These are phyloP conservation scores for Pterocles burchelli DNA, from an alignment of 2,113 vertebrate genomes.

Conservation along the genomic window DNA sequence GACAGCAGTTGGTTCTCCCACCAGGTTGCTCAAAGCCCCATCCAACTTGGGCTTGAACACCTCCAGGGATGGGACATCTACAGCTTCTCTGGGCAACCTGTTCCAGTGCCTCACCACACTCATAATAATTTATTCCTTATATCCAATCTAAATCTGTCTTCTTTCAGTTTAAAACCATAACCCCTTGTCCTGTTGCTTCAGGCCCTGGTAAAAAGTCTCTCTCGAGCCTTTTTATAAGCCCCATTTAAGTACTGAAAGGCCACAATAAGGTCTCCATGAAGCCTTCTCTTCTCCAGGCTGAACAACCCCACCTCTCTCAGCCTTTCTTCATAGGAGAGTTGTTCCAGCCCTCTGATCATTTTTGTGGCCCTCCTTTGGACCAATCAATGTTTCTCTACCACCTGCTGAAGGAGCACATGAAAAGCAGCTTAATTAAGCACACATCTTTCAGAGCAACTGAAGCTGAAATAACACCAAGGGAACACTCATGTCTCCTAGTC, in stretches of 20 bases:
- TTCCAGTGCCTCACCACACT: not conserved
- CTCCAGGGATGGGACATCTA: not conserved
- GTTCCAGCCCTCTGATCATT: not conserved
- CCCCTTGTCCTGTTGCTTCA: not conserved
- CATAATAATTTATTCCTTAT: not conserved
- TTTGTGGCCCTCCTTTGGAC: not conserved
- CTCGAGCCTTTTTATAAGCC: not conserved
- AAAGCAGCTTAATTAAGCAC: not conserved
- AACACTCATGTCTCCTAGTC: not conserved
- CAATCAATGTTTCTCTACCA: not conserved
- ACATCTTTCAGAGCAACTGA: not conserved
- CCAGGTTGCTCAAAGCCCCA: not conserved
- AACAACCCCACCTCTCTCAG: not conserved
- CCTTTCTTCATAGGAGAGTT: not conserved
- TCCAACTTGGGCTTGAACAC: not conserved
- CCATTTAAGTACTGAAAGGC: not conserved
- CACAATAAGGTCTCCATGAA: accelerated
- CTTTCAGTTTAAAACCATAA: not conserved
- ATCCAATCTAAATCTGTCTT: not conserved
- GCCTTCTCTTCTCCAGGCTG: not conserved
- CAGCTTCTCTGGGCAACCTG: not conserved
- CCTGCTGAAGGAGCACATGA: not conserved
- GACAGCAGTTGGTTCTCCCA: not conserved
- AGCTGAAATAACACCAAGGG: not conserved
- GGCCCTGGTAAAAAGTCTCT: not conserved